phyloP scores from a whole-genome alignment of 1,140 invertebrate genomes.

The Dinoponera quadriceps region DNA sequence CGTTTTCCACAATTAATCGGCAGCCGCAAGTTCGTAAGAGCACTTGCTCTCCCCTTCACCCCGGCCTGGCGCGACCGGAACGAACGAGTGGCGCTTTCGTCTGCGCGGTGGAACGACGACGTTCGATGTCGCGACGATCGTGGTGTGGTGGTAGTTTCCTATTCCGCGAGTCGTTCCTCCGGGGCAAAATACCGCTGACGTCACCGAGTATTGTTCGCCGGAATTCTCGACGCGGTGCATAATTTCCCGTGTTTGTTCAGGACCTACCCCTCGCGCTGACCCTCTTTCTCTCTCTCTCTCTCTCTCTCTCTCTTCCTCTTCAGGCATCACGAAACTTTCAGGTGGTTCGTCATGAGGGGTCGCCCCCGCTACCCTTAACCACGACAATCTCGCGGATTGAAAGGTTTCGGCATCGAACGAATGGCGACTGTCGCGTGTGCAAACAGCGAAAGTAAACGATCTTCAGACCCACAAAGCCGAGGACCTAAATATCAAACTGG shows the following conservation, averaged over 20 bases:
- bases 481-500: not conserved
- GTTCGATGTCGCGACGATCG: conserved; percentile 7
- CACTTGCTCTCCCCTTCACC: conserved; percentile 34
- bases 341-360: not conserved
- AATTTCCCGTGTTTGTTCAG: conserved; percentile 66
- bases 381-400: conserved; percentile 7
- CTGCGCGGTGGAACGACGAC: conserved; percentile 34
- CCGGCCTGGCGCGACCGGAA: not conserved
- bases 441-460: not conserved
- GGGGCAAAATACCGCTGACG: conserved; percentile 69
- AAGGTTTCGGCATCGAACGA: not conserved
- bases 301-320: not conserved
- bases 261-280: conserved; percentile 9
- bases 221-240: conserved; percentile 67
- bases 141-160: conserved; percentile 36
- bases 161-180: conserved; percentile 66
- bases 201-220: conserved; percentile 66
- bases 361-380: not conserved
- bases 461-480: not conserved
- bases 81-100: conserved; percentile 58
- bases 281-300: not conserved
- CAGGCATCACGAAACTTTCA: conserved; percentile 25
- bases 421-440: not conserved
- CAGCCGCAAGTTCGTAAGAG: conserved; percentile 62
- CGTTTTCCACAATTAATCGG: conserved; percentile 65